Base-by-base conservation (phyloP, 2,113 vertebrate species). In the Gopherus evgoodei region DNA sequence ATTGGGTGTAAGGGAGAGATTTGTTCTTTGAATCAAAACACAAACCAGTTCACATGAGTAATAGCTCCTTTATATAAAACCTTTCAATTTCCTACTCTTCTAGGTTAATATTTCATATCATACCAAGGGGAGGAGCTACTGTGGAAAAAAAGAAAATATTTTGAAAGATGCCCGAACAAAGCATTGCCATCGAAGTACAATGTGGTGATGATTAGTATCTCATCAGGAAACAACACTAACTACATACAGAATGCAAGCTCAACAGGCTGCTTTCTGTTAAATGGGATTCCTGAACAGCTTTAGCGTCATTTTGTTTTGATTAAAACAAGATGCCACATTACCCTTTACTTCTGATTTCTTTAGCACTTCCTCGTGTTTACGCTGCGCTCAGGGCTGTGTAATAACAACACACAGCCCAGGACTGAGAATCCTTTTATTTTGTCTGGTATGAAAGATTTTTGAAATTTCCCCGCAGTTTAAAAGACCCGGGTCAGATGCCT, bases 71-170 rank as follows among this genome's bases (percentile, higher is more conserved):
- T 53, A 79, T 78, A 69, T 49, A 25, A 82, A 91, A 85, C 85
- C 91, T 95, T 85, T 87, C 56, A n/a, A 65, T 47, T 81, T 53
- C 79, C 42, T 83, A 65, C 91, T 93, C 83, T 86, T 69, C 84
- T 56, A 93, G 82, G 89, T 80, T 53, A 91, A 79, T 81, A 82
- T 88, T 86, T 82, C 56, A 35, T 49, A 72, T 44, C 83, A 38
- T 14, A 0, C 12, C 72, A 42, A 79, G 11, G 52, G 80, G 65
- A 80, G 57, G 82, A 6, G 19, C 69, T 49, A 93, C 85, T 93
- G 56, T 56, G 57, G 57, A 84, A 91, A 94, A 21, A 35, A 75
- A 21, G 50, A 79, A 85, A 81, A 42, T 57, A 78, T 78, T 83
- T 90, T 89, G 88, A 80, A 56, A 25, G n/a, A 9, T 24, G 24